Conservation (phyloP, 1,140 invertebrate species). For the Pseudomyrmex cubaensis region DNA sequence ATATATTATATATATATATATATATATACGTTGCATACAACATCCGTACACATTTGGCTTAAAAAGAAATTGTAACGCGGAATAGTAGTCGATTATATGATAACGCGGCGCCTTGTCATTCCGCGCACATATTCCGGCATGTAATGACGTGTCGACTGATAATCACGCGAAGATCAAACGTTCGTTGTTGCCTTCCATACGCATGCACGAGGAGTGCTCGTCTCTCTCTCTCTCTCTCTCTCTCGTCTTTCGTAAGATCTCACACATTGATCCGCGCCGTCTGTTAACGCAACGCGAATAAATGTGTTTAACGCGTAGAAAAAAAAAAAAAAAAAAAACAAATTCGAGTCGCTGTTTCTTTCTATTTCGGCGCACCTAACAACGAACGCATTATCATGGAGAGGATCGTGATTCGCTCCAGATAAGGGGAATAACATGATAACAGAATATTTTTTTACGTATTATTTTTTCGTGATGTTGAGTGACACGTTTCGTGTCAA, state of each 20-base stretch:
- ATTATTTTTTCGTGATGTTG: constrained; percentile 6
- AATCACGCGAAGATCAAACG: constrained; percentile 8
- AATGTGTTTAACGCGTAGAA: constrained; percentile 23
- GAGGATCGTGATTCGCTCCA: background rate
- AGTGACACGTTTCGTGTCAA: background rate
- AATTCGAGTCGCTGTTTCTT: background rate
- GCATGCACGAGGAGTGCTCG: background rate
- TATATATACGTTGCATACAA: background rate
- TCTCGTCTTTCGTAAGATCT: background rate
- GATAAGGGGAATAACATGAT: constrained; percentile 7
- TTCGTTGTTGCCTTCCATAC: background rate
- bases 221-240: background rate
- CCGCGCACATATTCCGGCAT: background rate
- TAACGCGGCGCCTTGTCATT: constrained; percentile 21
- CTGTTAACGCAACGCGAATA: constrained; percentile 12
- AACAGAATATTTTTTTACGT: constrained; percentile 43
- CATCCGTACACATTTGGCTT: constrained; percentile 64
- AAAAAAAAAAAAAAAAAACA: background rate
- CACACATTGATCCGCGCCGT: background rate
- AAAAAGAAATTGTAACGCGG: constrained; percentile 14
- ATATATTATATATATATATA: background rate
- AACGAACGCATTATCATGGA: background rate
- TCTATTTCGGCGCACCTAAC: too few species aligned
- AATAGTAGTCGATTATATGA: constrained; percentile 37
- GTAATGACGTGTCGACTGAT: constrained; percentile 17